Evolutionary conservation across 2,888 invertebrate genomes (phyloP).

Genomic region (Anagyrus pseudococci): DNA sequence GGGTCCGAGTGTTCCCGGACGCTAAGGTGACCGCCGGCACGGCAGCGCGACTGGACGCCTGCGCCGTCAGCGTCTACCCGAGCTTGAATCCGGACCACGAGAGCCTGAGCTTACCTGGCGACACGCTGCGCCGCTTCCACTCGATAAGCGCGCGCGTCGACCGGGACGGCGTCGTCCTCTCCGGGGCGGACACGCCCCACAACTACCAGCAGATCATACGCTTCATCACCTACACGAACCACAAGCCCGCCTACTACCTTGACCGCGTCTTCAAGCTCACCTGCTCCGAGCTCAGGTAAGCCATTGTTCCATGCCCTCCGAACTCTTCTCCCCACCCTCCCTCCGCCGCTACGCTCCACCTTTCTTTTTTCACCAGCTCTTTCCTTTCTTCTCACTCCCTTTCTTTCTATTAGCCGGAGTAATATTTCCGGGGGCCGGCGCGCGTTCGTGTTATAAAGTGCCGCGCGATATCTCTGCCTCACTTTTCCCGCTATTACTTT

Average conservation of each 20-base stretch:
- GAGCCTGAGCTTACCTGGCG: slow-evolving; percentile 80
- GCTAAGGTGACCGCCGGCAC: slow-evolving; percentile 74
- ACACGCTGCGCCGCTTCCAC: slow-evolving; percentile 73
- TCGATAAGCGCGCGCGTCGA: slow-evolving; percentile 83
- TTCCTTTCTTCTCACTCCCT: too few species aligned
- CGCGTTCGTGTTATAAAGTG: too few species aligned
- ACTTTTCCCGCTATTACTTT: too few species aligned
- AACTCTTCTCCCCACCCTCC: too few species aligned
- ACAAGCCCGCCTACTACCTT: slow-evolving; percentile 93
- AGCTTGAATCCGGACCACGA: slow-evolving; percentile 96
- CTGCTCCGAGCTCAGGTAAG: slow-evolving; percentile 80
- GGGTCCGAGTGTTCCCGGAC: slow-evolving; percentile 88
- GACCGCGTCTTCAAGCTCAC: slow-evolving; percentile 95
- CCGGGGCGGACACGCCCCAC: slow-evolving; percentile 79
- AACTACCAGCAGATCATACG: slow-evolving; percentile 80
- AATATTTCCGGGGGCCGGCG: too few species aligned
- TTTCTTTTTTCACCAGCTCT: too few species aligned
- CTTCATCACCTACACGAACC: slow-evolving; percentile 91
- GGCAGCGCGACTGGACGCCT: slow-evolving; percentile 80
- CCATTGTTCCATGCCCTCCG: too few species aligned
- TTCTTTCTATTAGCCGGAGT: too few species aligned
- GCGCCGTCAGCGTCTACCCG: slow-evolving; percentile 93
- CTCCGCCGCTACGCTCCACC: too few species aligned
- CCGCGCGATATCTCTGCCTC: too few species aligned
- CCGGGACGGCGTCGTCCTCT: slow-evolving; percentile 84